These are phyloP conservation scores for Cynopterus sphinx DNA, from an alignment of 2,797 vertebrate genomes.

Conservation along the genomic window DNA sequence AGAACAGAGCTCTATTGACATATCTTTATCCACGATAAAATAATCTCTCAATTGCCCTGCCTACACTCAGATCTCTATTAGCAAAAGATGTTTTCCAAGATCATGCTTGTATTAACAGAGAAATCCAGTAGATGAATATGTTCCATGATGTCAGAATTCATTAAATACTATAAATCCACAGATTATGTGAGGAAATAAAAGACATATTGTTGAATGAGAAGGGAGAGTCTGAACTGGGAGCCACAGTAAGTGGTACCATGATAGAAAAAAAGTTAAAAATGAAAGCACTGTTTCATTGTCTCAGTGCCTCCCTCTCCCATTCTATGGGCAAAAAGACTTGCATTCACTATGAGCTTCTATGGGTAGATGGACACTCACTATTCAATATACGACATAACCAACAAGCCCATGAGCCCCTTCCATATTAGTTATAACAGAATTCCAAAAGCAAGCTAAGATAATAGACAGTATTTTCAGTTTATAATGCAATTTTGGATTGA, in stretches of 20 bases:
- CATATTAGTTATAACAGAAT: background rate
- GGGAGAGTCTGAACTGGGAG: background rate
- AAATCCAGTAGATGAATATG: background rate
- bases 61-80: slow-evolving; percentile 12
- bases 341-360: background rate
- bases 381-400: background rate
- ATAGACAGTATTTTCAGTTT: background rate
- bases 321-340: background rate
- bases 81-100: background rate
- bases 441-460: slow-evolving; percentile 35
- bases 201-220: background rate
- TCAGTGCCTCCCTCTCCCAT: background rate
- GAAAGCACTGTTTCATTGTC: background rate
- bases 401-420: background rate
- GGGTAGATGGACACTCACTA: background rate
- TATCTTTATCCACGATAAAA: slow-evolving; percentile 30
- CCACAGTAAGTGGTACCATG: background rate
- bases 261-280: background rate
- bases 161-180: background rate
- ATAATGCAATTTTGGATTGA: background rate
- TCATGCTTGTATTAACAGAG: background rate
- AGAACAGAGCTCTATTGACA: background rate
- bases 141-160: slow-evolving; percentile 32
- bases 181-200: background rate
- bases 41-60: slow-evolving; percentile 6